Evolutionary conservation across 2,113 vertebrate genomes (phyloP), one percentile per base, ranked within the genome.

Genomic region (Piaya cayana): DNA sequence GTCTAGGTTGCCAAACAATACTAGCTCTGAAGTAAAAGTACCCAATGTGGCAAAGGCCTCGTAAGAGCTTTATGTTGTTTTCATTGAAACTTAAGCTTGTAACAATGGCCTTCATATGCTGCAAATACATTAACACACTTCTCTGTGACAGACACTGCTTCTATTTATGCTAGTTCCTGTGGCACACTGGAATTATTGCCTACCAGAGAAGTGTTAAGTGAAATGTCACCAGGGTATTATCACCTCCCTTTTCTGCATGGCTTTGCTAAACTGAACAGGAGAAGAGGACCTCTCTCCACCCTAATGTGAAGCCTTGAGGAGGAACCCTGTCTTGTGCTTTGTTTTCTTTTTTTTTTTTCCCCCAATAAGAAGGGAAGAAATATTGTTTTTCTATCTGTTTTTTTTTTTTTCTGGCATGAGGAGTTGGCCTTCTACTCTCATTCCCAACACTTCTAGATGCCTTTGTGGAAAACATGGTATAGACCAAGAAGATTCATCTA

Each of bases 191-290:
- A 94, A 82, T 92, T 95, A 77, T 9, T 95, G 80, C 80, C 78
- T 92, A 58, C 85, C 52, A 69, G 88, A 88, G 72, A 89, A 82
- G 92, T 72, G 95, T 83, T 87, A 96, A 96, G 90, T 96, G 88
- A 87, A 95, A 80, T 53, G 52, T 85, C 2, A 11, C 85, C 81
- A 37, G 60, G 94, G 85, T 90, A 93, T 96, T 96, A 95, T 92
- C 87, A 84, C 94, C 25, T 95, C 82, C 50, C 60, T 77, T 80
- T 90, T 59, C 85, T 83, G 75, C 30, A 26, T 17, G 30, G 45
- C n/a, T 93, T 76, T 80, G 34, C 72, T 91, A 79, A 93, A 69
- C 71, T 84, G 79, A 80, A 60, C 68, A 56, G 76, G 65, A 76
- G 80, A 88, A 80, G 39, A 88, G 71, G 37, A 75, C 36, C 49